These are phyloP conservation scores for Agraylea sexmaculata DNA, from an alignment of 1,140 invertebrate species.

Conservation along the genomic window DNA sequence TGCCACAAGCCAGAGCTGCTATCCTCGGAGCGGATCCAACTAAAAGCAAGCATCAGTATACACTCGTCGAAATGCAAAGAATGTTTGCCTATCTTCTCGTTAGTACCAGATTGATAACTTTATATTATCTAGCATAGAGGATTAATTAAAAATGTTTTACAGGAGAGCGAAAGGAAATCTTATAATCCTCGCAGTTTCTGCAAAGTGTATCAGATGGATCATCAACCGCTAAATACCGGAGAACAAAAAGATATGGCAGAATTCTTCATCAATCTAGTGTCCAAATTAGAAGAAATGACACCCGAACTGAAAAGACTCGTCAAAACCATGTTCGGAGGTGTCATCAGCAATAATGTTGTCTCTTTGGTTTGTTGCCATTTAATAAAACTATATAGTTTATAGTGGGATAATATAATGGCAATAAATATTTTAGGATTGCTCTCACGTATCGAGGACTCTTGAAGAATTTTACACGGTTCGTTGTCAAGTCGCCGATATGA, in stretches of 20 bases:
- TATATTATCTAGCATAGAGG: neutral
- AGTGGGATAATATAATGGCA: neutral
- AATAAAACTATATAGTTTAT: slow-evolving; percentile 3
- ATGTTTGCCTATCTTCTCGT: slow-evolving; percentile 92
- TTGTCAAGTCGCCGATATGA: slow-evolving; percentile 93
- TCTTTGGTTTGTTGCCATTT: slow-evolving; percentile 49
- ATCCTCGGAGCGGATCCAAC: slow-evolving; percentile 52
- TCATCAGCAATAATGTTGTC: slow-evolving; percentile 89
- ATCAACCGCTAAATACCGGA: slow-evolving; percentile 87
- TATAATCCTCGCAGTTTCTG: slow-evolving; percentile 93
- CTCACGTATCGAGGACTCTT: slow-evolving; percentile 83
- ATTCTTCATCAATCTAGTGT: slow-evolving; percentile 93
- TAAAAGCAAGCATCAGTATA: slow-evolving; percentile 65
- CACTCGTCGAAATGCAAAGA: slow-evolving; percentile 75
- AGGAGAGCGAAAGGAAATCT: slow-evolving; percentile 88
- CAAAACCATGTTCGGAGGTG: slow-evolving; percentile 85
- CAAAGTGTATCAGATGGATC: slow-evolving; percentile 94
- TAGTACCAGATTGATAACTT: slow-evolving; percentile 20
- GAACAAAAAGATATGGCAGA: slow-evolving; percentile 98
- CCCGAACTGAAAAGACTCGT: slow-evolving; percentile 80
- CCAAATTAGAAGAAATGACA: slow-evolving; percentile 92
- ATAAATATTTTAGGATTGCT: slow-evolving; percentile 59
- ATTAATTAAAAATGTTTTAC: slow-evolving; percentile 20
- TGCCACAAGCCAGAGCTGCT: slow-evolving; percentile 77
- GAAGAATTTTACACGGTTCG: slow-evolving; percentile 95